Evolutionary conservation across 2,113 vertebrate genomes (phyloP).

Genomic region (Calyptomena viridis): DNA sequence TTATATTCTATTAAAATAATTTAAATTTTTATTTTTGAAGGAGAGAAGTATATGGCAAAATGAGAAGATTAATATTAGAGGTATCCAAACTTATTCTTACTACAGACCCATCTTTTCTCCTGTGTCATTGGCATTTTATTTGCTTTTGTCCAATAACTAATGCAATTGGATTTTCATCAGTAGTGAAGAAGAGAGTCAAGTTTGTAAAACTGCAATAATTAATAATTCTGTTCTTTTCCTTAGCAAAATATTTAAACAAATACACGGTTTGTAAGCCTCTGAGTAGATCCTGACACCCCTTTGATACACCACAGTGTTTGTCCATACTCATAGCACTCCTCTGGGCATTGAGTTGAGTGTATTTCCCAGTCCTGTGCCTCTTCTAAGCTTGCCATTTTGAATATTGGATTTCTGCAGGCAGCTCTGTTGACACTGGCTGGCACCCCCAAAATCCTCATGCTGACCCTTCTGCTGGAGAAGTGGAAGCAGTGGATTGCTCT

Average conservation of each 20-base stretch:
- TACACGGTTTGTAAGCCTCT: neutral
- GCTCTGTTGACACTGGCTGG: accelerated
- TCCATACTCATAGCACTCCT: neutral
- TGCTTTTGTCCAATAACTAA: neutral
- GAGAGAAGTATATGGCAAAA: neutral
- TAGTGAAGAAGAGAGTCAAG: neutral
- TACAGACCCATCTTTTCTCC: neutral
- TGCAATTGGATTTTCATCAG: neutral
- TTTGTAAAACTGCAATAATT: neutral
- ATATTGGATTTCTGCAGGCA: neutral
- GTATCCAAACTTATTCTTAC: neutral
- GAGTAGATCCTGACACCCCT: neutral
- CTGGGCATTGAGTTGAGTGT: accelerated
- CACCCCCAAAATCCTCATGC: neutral
- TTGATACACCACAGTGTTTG: neutral
- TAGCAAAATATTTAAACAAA: neutral
- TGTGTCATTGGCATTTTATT: neutral
- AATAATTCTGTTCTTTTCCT: neutral
- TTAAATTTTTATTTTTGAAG: neutral
- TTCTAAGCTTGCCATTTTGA: neutral
- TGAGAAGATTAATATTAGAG: neutral
- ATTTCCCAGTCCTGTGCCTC: neutral
- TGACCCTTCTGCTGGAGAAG: neutral
- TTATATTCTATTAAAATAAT: neutral
- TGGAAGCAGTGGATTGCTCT: accelerated